Conservation (phyloP, 2,888 invertebrate genomes). For the Drosophila quinaria region DNA sequence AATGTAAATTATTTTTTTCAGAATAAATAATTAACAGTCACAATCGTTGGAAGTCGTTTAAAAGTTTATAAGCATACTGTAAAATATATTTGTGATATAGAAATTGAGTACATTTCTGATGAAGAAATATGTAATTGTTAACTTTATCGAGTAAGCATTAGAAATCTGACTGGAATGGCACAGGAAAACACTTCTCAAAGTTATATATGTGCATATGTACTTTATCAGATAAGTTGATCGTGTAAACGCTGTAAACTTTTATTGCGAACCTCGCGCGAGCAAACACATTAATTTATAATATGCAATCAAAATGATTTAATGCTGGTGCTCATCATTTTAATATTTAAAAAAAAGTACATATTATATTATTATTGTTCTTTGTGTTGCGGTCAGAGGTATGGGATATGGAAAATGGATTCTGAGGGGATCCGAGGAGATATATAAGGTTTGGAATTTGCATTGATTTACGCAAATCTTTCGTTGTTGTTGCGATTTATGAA, state of each 20-base stretch:
- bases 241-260: constrained; percentile 14
- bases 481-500: constrained; percentile 61
- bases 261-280: constrained; percentile 1
- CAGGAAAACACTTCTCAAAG: neutral
- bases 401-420: neutral
- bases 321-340: constrained; percentile 49
- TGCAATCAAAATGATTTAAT: constrained; percentile 57
- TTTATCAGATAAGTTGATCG: constrained; percentile 4
- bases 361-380: constrained; percentile 28
- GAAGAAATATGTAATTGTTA: neutral
- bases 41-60: neutral
- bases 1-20: neutral
- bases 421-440: neutral
- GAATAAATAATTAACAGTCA: neutral
- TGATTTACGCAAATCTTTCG: constrained; percentile 55
- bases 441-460: constrained; percentile 46
- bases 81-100: too few species aligned
- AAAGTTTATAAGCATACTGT: too few species aligned
- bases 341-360: constrained; percentile 20
- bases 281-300: constrained; percentile 28
- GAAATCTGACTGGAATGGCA: neutral
- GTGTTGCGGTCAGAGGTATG: constrained; percentile 7
- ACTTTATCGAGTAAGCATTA: neutral
- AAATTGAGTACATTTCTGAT: too few species aligned
- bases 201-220: neutral